These are phyloP conservation scores for Cataglyphis livida DNA, from an alignment of 2,888 invertebrate genomes.

Conservation along the genomic window DNA sequence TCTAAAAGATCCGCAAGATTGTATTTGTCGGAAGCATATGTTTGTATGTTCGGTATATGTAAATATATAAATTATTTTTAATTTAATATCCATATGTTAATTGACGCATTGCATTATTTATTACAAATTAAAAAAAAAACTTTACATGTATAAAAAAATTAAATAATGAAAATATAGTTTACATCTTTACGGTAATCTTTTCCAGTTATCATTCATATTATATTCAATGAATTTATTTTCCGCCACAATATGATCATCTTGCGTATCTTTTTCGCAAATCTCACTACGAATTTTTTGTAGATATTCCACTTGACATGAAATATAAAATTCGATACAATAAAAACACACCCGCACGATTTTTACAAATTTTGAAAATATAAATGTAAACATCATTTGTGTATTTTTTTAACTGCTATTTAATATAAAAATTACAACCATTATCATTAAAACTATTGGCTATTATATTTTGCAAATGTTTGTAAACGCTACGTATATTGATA, in stretches of 20 bases:
- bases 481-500: background rate
- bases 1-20: background rate
- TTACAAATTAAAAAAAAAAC: background rate
- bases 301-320: background rate
- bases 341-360: background rate
- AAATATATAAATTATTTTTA: background rate
- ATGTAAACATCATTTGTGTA: background rate
- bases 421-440: background rate
- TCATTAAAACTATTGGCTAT: background rate
- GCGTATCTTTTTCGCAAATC: background rate
- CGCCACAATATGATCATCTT: background rate
- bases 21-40: background rate
- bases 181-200: background rate
- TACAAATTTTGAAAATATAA: background rate
- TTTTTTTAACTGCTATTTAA: background rate
- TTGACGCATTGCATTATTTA: background rate
- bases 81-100: background rate
- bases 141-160: conserved; percentile 1
- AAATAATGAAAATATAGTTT: background rate
- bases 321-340: conserved; percentile 12
- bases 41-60: background rate
- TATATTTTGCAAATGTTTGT: background rate
- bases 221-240: background rate
- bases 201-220: conserved; percentile 19
- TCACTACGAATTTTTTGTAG: background rate